These are phyloP conservation scores for Stigmatopora nigra DNA, from an alignment of 2,113 vertebrate genomes.

Conservation along the genomic window DNA sequence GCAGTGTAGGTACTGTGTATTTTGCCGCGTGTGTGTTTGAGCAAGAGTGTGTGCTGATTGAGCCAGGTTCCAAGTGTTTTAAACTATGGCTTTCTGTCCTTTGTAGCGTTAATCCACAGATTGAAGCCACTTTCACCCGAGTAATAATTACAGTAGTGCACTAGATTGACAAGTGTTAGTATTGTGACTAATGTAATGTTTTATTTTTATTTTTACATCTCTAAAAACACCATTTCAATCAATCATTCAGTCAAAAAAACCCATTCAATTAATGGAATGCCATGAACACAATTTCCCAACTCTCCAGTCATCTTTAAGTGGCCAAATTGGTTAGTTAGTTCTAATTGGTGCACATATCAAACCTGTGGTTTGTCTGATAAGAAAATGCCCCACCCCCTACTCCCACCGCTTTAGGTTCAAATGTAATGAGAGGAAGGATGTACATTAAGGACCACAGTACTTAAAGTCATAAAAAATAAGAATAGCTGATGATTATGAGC, in stretches of 20 bases:
- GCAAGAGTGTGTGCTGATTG: conserved; percentile 24
- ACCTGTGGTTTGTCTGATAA: conserved; percentile 46
- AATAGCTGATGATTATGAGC: conserved; percentile 38
- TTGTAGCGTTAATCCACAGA: conserved; percentile 11
- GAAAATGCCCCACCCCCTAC: conserved; percentile 22
- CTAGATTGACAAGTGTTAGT: background rate
- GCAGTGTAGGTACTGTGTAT: conserved; percentile 23
- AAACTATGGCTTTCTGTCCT: conserved; percentile 36
- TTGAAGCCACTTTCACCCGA: too few relatives aligned
- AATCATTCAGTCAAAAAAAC: too few relatives aligned
- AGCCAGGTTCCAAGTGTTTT: conserved; percentile 35
- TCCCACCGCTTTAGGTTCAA: conserved; percentile 10
- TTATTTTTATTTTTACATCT: too few relatives aligned
- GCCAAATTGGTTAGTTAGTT: conserved; percentile 25
- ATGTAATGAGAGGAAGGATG: conserved; percentile 52
- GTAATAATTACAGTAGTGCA: background rate
- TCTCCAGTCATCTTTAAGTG: conserved; percentile 19
- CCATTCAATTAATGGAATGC: too few relatives aligned
- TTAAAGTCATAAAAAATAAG: conserved; percentile 57
- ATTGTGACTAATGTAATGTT: background rate
- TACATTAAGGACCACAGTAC: conserved; percentile 55
- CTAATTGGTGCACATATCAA: conserved; percentile 27
- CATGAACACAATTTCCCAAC: background rate
- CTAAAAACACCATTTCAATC: too few relatives aligned
- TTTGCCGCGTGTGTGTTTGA: conserved; percentile 12